phyloP scores from a whole-genome alignment of 30 jellyfish, hydroid and myxozoan genomes.

The Cassiopea xamachana region DNA sequence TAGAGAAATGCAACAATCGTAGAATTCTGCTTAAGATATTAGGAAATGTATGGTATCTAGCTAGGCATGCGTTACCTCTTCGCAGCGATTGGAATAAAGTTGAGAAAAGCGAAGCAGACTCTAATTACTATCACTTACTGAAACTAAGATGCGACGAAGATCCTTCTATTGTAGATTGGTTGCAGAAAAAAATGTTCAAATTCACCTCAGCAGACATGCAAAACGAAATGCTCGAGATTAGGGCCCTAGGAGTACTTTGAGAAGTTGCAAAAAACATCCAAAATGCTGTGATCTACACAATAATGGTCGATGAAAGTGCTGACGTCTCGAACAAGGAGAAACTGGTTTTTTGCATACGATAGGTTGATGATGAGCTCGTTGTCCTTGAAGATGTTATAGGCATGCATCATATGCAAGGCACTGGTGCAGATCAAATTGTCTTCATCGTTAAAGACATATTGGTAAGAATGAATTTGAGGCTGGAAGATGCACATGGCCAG shows the following conservation, averaged over 20 bases:
- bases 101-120: constrained; percentile 62
- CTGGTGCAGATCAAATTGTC: constrained; percentile 43
- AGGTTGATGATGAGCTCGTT: constrained; percentile 44
- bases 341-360: constrained; percentile 56
- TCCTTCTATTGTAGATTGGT: constrained; percentile 75
- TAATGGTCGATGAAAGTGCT: constrained; percentile 63
- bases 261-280: constrained; percentile 46
- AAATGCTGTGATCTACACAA: constrained; percentile 31
- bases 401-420: constrained; percentile 29
- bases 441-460: constrained; percentile 20
- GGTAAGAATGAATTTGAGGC: constrained; percentile 59
- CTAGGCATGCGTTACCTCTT: constrained; percentile 35
- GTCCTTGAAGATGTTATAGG: constrained; percentile 56
- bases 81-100: constrained; percentile 46
- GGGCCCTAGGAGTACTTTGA: constrained; percentile 52
- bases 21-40: constrained; percentile 16
- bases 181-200: constrained; percentile 61
- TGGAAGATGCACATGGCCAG: constrained; percentile 74
- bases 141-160: constrained; percentile 71
- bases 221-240: constrained; percentile 66
- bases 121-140: constrained; percentile 68
- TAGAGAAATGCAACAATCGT: constrained; percentile 45
- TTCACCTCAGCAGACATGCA: constrained; percentile 60
- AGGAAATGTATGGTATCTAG: not conserved
- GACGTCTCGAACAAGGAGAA: constrained; percentile 75